phyloP scores from a whole-genome alignment of 2,113 vertebrate genomes.

The Etheostoma cragini region DNA sequence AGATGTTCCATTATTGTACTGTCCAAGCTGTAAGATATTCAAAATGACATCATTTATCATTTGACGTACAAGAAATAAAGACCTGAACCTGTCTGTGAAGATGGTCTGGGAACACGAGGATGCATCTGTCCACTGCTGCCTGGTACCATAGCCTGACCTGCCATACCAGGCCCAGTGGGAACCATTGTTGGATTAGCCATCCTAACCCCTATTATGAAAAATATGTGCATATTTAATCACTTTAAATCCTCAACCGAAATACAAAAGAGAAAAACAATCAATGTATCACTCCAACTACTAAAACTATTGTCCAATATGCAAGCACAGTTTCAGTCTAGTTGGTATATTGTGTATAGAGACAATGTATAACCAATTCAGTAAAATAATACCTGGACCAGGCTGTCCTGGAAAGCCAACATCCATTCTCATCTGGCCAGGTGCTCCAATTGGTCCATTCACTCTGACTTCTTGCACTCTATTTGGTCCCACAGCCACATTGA shows the following conservation, averaged over 20 bases:
- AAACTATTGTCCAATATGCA: background rate
- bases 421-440: conserved; percentile 89
- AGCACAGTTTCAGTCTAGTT: background rate
- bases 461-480: conserved; percentile 93
- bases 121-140: conserved; percentile 91
- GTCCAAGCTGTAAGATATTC: background rate
- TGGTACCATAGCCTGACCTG: conserved; percentile 88
- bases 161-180: conserved; percentile 87
- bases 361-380: background rate
- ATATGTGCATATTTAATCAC: conserved; percentile 11
- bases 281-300: background rate
- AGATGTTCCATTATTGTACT: background rate
- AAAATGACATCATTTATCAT: background rate
- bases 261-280: too few relatives aligned
- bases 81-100: conserved; percentile 91
- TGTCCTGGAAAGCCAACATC: conserved; percentile 90
- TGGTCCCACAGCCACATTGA: conserved; percentile 92
- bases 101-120: conserved; percentile 89
- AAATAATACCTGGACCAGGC: conserved; percentile 87
- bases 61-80: conserved; percentile 22
- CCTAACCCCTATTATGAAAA: conserved; percentile 77
- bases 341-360: background rate
- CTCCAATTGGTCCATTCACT: conserved; percentile 94
- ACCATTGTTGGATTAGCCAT: conserved; percentile 94
- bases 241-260: too few relatives aligned